Base-by-base conservation (phyloP, 2,888 invertebrate species). In the Drosophila nr. perissopoda region DNA sequence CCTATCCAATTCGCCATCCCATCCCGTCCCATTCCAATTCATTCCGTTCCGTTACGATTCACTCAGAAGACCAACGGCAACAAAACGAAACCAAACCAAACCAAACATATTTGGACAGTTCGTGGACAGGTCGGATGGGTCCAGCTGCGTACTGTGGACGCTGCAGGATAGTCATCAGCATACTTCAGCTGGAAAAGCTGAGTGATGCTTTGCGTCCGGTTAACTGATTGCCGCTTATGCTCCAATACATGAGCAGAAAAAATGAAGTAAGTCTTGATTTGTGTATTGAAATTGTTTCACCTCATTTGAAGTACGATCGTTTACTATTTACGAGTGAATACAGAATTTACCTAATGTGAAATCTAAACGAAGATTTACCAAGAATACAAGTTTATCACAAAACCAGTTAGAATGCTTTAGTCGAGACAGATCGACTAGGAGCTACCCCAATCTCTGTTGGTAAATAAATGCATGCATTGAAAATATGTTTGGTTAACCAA, bases 71-170 rank as follows among this genome's bases (percentile, higher is more conserved):
- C 13, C 33, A 27, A 59, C 38, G 59, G 59, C 72, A 73, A 77
- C 61, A 70, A 88, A 83, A 83, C 83, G 87, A 86, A 88, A 84
- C 49, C 29, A 52, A 52, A 52, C 36, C 36, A 42, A 46, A 25
- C 46, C 46, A 46, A 46, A 46, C 84, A 90, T 90, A 90, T 90
- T 85, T 90, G 81, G 90, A 89, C 89, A 89, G 87, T 71, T 85
- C 81, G 89, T 74, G 89, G 84, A 86, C 90, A 77, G 80, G 38
- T 61, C 46, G 74, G 61, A 66, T 63, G 53, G 49, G 18, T 56
- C 27, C 31, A 66, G 65, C 49, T 67, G 66, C 34, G 53, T 16
- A 33, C 46, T 21, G 42, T 46, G 21, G 42, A 46, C 21, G 21
- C 42, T 46, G 13, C 21, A 4, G 21, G 42, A 7, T 63, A 78